These are phyloP conservation scores for Parnassius mnemosyne DNA, from an alignment of 2,888 invertebrate genomes.

Conservation along the genomic window DNA sequence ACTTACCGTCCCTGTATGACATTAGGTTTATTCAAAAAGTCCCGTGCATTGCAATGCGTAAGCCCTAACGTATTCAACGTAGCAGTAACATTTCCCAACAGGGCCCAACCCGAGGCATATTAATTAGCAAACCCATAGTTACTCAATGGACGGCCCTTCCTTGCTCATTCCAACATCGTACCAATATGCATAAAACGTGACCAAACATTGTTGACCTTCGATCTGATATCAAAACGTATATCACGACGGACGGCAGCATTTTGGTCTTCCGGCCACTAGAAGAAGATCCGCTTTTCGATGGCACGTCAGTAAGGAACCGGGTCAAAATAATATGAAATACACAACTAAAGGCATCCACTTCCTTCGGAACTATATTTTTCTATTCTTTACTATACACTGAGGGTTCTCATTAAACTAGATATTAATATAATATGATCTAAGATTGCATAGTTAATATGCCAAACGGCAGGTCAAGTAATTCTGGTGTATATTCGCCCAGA, in stretches of 20 bases:
- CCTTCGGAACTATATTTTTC: not conserved
- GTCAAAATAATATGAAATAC: conserved; percentile 1
- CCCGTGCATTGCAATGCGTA: conserved; percentile 36
- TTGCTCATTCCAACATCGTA: conserved; percentile 21
- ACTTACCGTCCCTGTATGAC: no score
- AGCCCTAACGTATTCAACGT: conserved; percentile 37
- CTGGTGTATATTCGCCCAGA: conserved; percentile 36
- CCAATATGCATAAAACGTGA: conserved; percentile 23
- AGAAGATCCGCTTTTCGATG: conserved; percentile 6
- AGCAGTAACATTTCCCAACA: conserved; percentile 44
- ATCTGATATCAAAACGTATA: conserved; percentile 7
- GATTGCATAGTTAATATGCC: conserved; percentile 15
- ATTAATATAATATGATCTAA: conserved; percentile 31
- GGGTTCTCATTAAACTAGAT: not conserved
- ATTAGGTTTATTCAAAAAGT: conserved; percentile 2
- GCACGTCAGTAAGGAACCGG: not conserved
- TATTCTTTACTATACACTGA: not conserved
- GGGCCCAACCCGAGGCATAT: conserved; percentile 37
- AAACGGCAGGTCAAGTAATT: conserved; percentile 29
- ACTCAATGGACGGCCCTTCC: conserved; percentile 29
- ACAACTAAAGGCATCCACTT: not conserved
- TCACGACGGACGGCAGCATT: conserved; percentile 13
- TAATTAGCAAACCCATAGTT: conserved; percentile 35
- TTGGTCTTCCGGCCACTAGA: conserved; percentile 12
- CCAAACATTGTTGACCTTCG: conserved; percentile 18